Evolutionary conservation across 2,888 invertebrate species (phyloP).

Genomic region (Microchrysa polita): DNA sequence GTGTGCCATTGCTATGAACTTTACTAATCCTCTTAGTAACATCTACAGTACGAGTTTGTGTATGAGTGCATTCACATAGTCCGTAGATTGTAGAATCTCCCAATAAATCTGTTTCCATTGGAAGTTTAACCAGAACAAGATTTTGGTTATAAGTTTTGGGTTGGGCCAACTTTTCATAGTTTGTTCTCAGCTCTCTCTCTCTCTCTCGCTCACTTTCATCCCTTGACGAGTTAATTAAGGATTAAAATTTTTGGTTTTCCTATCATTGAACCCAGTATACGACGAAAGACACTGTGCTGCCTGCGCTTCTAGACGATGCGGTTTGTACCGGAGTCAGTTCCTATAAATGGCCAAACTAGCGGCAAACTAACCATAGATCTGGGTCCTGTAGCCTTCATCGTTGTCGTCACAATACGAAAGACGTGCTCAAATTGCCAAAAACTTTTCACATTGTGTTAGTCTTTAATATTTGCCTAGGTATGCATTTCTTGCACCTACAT

Average conservation of each 20-base stretch:
- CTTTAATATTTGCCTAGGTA: constrained; percentile 43
- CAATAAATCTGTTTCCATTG: constrained; percentile 50
- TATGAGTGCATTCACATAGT: constrained; percentile 37
- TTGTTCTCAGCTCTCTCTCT: constrained; percentile 35
- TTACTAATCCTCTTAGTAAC: constrained; percentile 50
- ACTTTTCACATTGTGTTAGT: constrained; percentile 42
- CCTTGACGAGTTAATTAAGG: constrained; percentile 55
- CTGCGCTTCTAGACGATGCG: constrained; percentile 5
- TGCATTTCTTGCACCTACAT: constrained; percentile 47
- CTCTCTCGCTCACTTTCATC: too few relatives aligned
- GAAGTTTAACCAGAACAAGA: constrained; percentile 50
- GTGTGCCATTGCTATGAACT: constrained; percentile 47
- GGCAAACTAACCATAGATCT: too few relatives aligned
- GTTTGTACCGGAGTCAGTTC: background rate
- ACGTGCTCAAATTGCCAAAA: constrained; percentile 37
- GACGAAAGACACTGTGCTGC: constrained; percentile 46
- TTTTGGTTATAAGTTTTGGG: constrained; percentile 49
- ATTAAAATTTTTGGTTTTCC: constrained; percentile 53
- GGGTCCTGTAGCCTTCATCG: too few relatives aligned
- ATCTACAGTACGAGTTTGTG: constrained; percentile 41
- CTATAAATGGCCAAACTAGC: background rate
- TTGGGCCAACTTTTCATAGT: constrained; percentile 46
- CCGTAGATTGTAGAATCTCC: constrained; percentile 48
- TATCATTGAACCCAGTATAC: constrained; percentile 28
- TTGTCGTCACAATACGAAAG: background rate